Evolutionary conservation across 2,797 vertebrate species (phyloP).

Genomic region (Erpetoichthys calabaricus): DNA sequence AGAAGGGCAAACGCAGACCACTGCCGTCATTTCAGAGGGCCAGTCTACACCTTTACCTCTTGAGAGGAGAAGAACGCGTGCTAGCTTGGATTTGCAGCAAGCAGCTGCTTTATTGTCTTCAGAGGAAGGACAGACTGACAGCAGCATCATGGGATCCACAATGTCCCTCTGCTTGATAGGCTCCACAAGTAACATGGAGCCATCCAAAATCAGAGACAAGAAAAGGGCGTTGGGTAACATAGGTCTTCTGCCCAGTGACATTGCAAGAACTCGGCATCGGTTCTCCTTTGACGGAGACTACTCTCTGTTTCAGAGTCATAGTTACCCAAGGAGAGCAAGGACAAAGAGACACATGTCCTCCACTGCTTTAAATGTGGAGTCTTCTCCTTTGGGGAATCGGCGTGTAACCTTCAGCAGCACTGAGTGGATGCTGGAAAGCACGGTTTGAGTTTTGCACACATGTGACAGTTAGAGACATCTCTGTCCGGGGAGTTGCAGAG

Average conservation of each 20-base stretch:
- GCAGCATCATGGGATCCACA: slow-evolving; percentile 60
- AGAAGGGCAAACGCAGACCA: slow-evolving; percentile 26
- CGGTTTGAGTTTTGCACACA: slow-evolving; percentile 58
- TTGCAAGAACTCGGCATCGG: slow-evolving; percentile 71
- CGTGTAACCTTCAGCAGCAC: slow-evolving; percentile 86
- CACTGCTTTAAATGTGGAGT: slow-evolving; percentile 70
- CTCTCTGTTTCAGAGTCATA: slow-evolving; percentile 88
- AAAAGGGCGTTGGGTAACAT: slow-evolving; percentile 40
- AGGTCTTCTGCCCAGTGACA: slow-evolving; percentile 49
- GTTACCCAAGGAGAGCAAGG: slow-evolving; percentile 83
- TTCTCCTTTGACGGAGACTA: slow-evolving; percentile 76
- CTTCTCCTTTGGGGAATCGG: slow-evolving; percentile 57
- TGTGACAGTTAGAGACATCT: slow-evolving; percentile 39
- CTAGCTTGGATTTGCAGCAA: slow-evolving; percentile 45
- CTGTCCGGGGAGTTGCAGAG: slow-evolving; percentile 37
- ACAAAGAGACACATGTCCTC: slow-evolving; percentile 81
- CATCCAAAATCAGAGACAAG: slow-evolving; percentile 49
- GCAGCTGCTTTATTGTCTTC: slow-evolving; percentile 36
- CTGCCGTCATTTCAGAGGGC: slow-evolving; percentile 32
- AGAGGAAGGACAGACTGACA: slow-evolving; percentile 61
- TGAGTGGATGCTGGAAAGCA: slow-evolving; percentile 95
- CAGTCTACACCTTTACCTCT: slow-evolving; percentile 27
- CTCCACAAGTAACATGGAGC: slow-evolving; percentile 42
- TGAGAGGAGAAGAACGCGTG: slow-evolving; percentile 42
- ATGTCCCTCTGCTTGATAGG: slow-evolving; percentile 77